Evolutionary conservation across 2,888 invertebrate genomes (phyloP), one percentile per base, ranked within the genome.

Genomic region (Aporophyla nigra): DNA sequence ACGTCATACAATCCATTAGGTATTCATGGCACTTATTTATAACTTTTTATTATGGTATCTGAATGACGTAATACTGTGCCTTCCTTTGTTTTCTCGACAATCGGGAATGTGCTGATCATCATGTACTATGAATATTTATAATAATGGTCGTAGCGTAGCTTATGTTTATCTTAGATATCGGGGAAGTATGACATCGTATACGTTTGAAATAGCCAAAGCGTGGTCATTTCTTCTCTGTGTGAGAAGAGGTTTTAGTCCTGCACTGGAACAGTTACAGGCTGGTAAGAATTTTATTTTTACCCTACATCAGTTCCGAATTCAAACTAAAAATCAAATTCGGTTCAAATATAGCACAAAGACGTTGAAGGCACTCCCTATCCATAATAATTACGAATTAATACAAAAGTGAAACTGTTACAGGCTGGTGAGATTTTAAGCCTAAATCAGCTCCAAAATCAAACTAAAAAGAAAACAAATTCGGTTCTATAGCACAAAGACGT

Each of bases 1-100:
- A 53, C 68, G 78, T 78, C 78, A 67, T 67, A n/a, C 21, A 12
- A 46, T 27, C 40, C 66, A 33, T 83, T 83, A 67, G 10, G 61
- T 56, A 83, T 83, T 66, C 83, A 77, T 46, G 10, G 24, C 56
- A 63, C 43, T 58, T 46, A 82, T 53, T 63, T 62, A 77, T 74
- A 16, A 40, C 63, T 59, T 59, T 72, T 63, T 56, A 56, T 77
- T 63, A 75, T 77, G 16, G 62, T 58, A 16, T 51, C 21, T 21
- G 43, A 46, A 74, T 63, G 56, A 46, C 62, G 54, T 62, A 54
- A 73, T 24, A 51, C 9, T 27, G 19, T 24, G 1, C 16, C 21
- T 40, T 72, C 43, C 40, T 77, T 82, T 63, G 82, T 58, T 78
- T n/a, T 6, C 27, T 16, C 19, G 14, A 2, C 4, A 12, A 33